Percentiles rank a stretch among this genome's conserved stretches.
Evolutionary conservation across 2,797 vertebrate species (phyloP).

Genomic region (Galagoides demidoff): DNA sequence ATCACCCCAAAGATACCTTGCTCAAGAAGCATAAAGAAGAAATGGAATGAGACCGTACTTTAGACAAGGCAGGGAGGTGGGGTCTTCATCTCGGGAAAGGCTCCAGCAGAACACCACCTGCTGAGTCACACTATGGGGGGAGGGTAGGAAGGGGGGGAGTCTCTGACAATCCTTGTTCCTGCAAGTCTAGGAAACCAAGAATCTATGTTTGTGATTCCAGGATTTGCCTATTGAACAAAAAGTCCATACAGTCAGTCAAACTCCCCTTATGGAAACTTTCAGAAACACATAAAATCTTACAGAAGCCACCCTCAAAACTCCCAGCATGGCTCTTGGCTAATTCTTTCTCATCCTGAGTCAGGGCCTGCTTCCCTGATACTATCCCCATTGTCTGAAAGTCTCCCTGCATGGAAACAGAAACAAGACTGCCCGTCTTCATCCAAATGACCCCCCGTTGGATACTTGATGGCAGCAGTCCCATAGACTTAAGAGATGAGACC

Average conservation of each 20-base stretch:
- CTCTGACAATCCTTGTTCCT: too few species aligned
- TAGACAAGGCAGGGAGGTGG: not conserved
- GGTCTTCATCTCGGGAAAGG: fast-evolving
- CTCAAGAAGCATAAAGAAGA: not conserved
- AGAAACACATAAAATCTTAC: not conserved
- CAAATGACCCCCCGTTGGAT: not conserved
- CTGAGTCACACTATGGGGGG: not conserved
- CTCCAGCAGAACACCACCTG: not conserved
- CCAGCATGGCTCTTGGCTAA: not conserved
- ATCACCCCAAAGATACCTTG: not conserved
- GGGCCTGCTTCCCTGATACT: not conserved
- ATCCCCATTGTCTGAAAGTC: not conserved
- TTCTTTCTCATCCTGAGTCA: not conserved
- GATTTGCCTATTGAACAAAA: not conserved
- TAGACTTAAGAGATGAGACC: not conserved
- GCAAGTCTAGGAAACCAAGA: not conserved
- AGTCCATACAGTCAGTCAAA: not conserved
- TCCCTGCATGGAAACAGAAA: not conserved
- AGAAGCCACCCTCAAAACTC: not conserved
- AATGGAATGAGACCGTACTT: not conserved
- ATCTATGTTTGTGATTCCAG: not conserved
- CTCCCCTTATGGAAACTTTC: not conserved
- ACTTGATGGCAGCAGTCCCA: not conserved
- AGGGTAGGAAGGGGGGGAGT: too few species aligned
- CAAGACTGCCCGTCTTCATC: not conserved